Conservation (phyloP, 2,888 invertebrate species). For the Eurytoma californica region DNA sequence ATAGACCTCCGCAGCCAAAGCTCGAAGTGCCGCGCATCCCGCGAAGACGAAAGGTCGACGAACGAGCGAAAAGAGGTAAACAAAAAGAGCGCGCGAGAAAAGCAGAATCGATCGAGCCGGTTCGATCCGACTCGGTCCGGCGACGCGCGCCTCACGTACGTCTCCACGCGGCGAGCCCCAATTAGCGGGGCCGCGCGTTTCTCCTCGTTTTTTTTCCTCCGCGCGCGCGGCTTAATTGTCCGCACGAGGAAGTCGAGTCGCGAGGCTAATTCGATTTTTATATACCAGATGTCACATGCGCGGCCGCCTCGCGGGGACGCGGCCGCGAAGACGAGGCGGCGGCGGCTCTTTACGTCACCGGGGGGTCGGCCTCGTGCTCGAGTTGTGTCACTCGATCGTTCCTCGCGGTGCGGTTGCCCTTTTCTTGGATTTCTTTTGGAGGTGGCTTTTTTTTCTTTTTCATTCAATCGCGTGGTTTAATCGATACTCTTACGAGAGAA, state of each 20-base stretch:
- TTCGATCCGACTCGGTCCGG: conserved; percentile 36
- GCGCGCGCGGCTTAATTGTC: not conserved
- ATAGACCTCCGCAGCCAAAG: no score
- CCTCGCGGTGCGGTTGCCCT: no score
- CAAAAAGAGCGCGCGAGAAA: not conserved
- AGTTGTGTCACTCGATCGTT: not conserved
- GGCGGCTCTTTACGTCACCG: not conserved
- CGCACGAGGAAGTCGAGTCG: not conserved
- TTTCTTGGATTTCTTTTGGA: no score
- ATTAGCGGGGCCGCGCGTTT: not conserved
- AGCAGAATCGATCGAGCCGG: conserved; percentile 1
- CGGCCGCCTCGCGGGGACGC: not conserved
- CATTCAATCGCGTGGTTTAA: no score
- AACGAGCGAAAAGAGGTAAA: conserved; percentile 2
- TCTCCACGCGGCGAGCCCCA: not conserved
- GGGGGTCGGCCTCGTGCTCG: not conserved
- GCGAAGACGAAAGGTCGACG: not conserved
- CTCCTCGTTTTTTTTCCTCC: not conserved
- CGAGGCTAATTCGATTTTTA: not conserved
- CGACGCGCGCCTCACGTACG: no score
- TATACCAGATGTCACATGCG: not conserved
- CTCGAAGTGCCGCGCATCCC: not conserved
- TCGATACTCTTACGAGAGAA: no score
- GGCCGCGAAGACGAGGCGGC: not conserved
- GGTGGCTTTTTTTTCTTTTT: no score